A percentile compares a stretch with the other conserved stretches of the same genome.
Evolutionary conservation across 2,113 vertebrate species (phyloP).

Genomic region (Callocephalon fimbriatum): DNA sequence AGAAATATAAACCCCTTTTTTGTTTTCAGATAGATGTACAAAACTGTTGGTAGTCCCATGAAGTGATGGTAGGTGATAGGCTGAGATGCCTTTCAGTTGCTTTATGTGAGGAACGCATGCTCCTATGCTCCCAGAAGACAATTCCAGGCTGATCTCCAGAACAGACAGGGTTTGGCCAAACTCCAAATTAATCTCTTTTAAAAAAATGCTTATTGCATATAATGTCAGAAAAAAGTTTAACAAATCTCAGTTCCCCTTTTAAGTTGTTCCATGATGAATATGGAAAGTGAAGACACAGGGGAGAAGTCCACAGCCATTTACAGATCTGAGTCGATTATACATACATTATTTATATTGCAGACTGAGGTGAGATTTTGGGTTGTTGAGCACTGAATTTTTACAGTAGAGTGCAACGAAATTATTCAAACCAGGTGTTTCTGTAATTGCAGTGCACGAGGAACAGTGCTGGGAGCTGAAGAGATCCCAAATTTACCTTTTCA

Average conservation of each 20-base stretch:
- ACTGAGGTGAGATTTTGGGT: neutral
- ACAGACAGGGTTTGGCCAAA: neutral
- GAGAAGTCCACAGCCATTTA: neutral
- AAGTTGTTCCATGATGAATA: neutral
- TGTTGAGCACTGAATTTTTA: conserved; percentile 28
- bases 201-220: neutral
- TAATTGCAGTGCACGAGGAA: conserved; percentile 35
- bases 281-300: neutral
- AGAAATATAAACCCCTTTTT: neutral
- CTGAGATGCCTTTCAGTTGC: neutral
- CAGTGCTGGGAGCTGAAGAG: neutral
- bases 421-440: conserved; percentile 50
- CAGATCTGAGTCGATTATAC: neutral
- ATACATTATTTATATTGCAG: conserved; percentile 4
- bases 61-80: neutral
- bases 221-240: neutral
- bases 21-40: neutral
- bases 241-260: neutral
- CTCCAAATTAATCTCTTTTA: neutral
- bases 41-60: neutral
- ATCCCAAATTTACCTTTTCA: neutral
- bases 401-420: neutral
- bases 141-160: neutral
- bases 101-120: neutral
- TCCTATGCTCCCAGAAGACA: neutral